phyloP scores from a whole-genome alignment of 37 sponge, comb jelly and placozoan species.

The Amphimedon queenslandica region DNA sequence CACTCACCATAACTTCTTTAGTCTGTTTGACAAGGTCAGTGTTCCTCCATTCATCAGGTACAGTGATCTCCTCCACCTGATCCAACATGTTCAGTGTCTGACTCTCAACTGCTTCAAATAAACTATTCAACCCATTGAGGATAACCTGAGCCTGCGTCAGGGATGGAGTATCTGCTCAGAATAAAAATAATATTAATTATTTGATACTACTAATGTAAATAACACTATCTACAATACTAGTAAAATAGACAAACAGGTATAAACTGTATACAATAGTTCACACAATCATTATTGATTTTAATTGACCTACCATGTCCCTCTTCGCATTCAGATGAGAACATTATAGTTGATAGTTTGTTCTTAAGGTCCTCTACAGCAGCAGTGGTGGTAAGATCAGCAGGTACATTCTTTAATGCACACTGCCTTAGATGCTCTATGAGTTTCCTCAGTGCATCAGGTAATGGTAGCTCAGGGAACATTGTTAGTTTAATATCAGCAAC shows the following conservation, averaged over 20 bases:
- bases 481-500: conserved; percentile 38
- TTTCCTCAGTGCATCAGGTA: conserved; percentile 27
- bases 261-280: background rate
- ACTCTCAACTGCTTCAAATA: conserved; percentile 46
- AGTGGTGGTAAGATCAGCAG: conserved; percentile 41
- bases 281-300: background rate
- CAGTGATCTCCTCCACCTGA: conserved; percentile 40
- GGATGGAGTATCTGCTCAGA: background rate
- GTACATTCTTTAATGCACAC: conserved; percentile 34
- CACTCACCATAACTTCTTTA: conserved; percentile 50
- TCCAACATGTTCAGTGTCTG: conserved; percentile 30
- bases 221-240: no score
- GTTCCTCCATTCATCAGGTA: conserved; percentile 48
- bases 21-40: conserved; percentile 77
- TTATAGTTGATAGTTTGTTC: conserved; percentile 32
- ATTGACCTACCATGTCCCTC: background rate
- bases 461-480: conserved; percentile 33
- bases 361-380: conserved; percentile 61
- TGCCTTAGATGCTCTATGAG: conserved; percentile 39
- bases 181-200: no score
- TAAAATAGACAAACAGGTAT: background rate
- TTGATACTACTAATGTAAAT: no score
- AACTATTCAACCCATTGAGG: conserved; percentile 46
- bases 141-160: conserved; percentile 48
- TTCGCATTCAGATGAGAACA: background rate